Percentiles rank a stretch among this genome's conserved stretches.
These are phyloP conservation scores for Disparrhopalites patrizii DNA, from an alignment of 2,888 invertebrate species.

Conservation along the genomic window DNA sequence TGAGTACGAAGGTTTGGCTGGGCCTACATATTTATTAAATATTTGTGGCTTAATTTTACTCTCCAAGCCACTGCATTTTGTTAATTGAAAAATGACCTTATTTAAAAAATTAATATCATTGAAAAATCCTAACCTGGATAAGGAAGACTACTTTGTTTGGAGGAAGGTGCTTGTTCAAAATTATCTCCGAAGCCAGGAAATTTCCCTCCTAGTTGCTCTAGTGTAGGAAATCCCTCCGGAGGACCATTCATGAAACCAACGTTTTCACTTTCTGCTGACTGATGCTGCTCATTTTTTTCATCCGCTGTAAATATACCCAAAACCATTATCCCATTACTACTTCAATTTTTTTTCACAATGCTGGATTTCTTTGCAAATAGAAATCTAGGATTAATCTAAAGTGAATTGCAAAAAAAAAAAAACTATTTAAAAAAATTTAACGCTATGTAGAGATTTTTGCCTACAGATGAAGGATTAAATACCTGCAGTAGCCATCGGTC, in stretches of 20 bases:
- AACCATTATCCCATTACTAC: too few relatives aligned
- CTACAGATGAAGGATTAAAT: not conserved
- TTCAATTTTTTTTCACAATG: too few relatives aligned
- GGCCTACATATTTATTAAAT: too few relatives aligned
- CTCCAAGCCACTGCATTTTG: not conserved
- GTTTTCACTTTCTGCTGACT: conserved; percentile 24
- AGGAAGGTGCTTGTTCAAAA: conserved; percentile 2
- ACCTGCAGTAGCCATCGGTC: conserved; percentile 32
- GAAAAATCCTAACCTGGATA: not conserved
- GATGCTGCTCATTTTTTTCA: conserved; percentile 20
- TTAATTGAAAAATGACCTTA: not conserved
- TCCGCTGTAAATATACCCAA: not conserved
- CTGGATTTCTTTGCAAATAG: too few relatives aligned
- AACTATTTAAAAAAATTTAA: not conserved
- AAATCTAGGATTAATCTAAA: too few relatives aligned
- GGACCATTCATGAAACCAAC: conserved; percentile 40
- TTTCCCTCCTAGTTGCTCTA: conserved; percentile 37
- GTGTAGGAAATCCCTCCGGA: conserved; percentile 42
- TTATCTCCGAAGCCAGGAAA: conserved; percentile 26
- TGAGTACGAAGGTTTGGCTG: conserved; percentile 7
- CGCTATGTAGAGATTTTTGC: not conserved
- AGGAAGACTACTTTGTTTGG: conserved; percentile 2
- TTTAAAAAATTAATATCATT: not conserved
- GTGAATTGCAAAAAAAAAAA: not conserved
- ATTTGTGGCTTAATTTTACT: too few relatives aligned